Conservation (phyloP, 2,113 vertebrate genomes). For the Oreocharis arfaki region DNA sequence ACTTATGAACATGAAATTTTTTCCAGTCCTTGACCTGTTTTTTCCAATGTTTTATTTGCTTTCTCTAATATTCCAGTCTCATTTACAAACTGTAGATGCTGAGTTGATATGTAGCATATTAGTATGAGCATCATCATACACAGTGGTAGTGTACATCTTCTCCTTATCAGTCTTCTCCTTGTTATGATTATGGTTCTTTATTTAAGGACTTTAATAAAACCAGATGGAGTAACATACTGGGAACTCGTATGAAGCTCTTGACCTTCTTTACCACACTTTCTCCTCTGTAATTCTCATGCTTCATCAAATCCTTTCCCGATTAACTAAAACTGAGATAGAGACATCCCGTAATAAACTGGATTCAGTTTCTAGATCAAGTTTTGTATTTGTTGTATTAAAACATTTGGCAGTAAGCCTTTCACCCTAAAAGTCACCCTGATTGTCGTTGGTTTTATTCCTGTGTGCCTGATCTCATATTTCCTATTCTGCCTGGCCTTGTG, state of each 20-base stretch:
- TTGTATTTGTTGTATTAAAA: background rate
- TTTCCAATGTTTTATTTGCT: background rate
- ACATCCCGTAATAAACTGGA: background rate
- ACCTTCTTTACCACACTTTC: background rate
- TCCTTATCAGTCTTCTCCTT: background rate
- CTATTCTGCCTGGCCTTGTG: background rate
- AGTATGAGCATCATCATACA: background rate
- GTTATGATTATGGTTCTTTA: background rate
- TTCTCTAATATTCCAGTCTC: background rate
- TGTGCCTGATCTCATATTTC: background rate
- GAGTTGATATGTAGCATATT: background rate
- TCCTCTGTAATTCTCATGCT: background rate
- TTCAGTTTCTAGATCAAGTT: background rate
- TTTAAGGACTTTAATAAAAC: background rate
- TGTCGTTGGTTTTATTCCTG: background rate
- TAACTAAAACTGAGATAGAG: background rate
- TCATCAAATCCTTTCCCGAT: background rate
- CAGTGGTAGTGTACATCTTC: background rate
- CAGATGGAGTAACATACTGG: background rate
- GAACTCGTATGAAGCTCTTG: background rate
- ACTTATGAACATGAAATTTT: background rate
- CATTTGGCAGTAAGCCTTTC: background rate
- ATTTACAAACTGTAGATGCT: background rate
- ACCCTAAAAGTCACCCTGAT: background rate
- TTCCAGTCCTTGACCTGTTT: background rate